Evolutionary conservation across 30 jellyfish, hydroid and myxozoan species (phyloP).

Genomic region (Mastigias papua): DNA sequence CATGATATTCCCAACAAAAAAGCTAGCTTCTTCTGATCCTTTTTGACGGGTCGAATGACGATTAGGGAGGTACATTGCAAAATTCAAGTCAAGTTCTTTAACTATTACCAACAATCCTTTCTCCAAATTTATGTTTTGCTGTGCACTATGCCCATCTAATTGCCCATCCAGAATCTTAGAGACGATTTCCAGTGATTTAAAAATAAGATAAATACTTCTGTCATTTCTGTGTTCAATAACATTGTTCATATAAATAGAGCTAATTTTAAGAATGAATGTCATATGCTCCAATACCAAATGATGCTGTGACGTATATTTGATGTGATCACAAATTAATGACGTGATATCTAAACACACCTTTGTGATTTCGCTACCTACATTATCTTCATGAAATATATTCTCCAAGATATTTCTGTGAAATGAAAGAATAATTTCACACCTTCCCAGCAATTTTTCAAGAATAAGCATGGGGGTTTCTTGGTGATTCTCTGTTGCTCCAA

Average conservation of each 20-base stretch:
- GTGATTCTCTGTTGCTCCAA: neutral
- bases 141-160: neutral
- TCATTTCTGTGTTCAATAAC: neutral
- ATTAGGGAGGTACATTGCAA: neutral
- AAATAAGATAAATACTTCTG: neutral
- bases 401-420: neutral
- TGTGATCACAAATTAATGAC: neutral
- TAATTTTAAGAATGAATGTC: neutral
- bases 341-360: neutral
- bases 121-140: neutral
- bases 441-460: conserved; percentile 2
- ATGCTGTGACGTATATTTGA: neutral
- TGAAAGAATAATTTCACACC: neutral
- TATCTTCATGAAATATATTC: neutral
- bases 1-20: neutral
- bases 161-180: neutral
- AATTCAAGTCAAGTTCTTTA: neutral
- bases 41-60: neutral
- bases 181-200: neutral
- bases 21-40: neutral
- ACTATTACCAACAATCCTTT: neutral
- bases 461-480: neutral
- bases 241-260: neutral
- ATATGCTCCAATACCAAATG: neutral
- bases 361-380: neutral